Percentiles rank a stretch among this genome's conserved stretches.
Evolutionary conservation across 2,797 vertebrate species (phyloP).

Genomic region (Amblyopsis hoosieri): DNA sequence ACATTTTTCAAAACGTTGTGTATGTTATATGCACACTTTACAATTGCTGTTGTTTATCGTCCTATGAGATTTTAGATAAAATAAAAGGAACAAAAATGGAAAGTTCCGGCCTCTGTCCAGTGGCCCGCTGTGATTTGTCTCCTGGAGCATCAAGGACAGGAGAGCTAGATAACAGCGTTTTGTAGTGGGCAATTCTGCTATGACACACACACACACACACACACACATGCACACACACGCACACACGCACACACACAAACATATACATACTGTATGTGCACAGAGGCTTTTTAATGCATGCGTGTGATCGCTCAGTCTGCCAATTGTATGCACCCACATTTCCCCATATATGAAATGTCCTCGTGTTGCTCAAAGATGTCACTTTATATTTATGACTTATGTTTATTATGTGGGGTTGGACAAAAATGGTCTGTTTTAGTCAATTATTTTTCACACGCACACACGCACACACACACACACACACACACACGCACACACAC

Average conservation of each 20-base stretch:
- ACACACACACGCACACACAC: constrained; percentile 2
- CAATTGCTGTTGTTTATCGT: background rate
- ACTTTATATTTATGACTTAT: constrained; percentile 14
- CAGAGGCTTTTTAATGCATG: background rate
- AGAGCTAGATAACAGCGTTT: constrained; percentile 65
- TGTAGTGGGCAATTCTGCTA: constrained; percentile 37
- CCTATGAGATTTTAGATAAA: constrained; percentile 16
- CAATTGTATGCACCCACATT: background rate
- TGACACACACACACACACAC: constrained; percentile 6
- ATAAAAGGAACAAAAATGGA: constrained; percentile 4
- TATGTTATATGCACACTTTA: too few relatives aligned
- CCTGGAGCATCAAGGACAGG: constrained; percentile 45
- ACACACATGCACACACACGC: background rate
- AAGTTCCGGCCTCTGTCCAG: constrained; percentile 12
- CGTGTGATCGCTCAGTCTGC: background rate
- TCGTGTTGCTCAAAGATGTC: constrained; percentile 23
- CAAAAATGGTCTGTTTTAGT: constrained; percentile 5
- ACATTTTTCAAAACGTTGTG: too few relatives aligned
- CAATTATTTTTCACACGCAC: background rate
- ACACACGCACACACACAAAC: background rate
- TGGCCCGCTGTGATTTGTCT: constrained; percentile 15
- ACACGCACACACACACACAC: background rate
- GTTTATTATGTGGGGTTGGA: constrained; percentile 7
- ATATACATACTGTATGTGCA: background rate
- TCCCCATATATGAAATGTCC: background rate